phyloP scores from a whole-genome alignment of 2,888 invertebrate genomes.

The Rhaphigaster nebulosa region DNA sequence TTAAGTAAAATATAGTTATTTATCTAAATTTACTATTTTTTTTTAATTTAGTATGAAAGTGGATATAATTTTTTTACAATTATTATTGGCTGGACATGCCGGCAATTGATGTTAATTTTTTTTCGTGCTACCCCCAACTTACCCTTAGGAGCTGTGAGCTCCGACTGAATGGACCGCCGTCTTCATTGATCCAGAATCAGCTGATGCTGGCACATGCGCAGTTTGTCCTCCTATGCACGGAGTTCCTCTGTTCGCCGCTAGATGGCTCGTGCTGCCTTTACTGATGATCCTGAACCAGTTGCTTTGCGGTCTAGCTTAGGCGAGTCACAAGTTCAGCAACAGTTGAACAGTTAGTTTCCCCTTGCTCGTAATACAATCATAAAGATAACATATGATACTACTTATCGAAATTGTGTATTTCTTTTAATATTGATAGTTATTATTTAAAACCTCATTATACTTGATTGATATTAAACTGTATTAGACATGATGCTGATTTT shows the following conservation, averaged over 20 bases:
- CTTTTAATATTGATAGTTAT: too few relatives aligned
- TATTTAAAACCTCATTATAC: too few relatives aligned
- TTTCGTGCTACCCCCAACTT: background rate
- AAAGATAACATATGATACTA: background rate
- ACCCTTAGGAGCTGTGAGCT: background rate
- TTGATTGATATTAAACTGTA: too few relatives aligned
- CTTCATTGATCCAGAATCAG: constrained; percentile 56
- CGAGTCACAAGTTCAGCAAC: background rate
- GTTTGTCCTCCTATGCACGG: background rate
- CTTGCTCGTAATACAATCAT: background rate
- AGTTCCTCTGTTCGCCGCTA: constrained; percentile 6
- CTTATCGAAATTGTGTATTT: too few relatives aligned
- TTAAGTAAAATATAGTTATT: too few relatives aligned
- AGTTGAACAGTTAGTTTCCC: background rate
- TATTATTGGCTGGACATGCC: too few relatives aligned
- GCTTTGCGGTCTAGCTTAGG: background rate
- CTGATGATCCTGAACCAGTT: background rate
- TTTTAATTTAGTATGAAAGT: too few relatives aligned
- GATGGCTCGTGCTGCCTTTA: background rate
- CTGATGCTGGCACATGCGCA: constrained; percentile 52
- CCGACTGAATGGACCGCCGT: constrained; percentile 43
- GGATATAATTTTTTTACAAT: too few relatives aligned
- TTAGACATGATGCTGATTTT: too few relatives aligned
- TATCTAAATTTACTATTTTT: too few relatives aligned
- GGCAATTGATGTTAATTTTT: too few relatives aligned